phyloP scores from a whole-genome alignment of 2,797 vertebrate species.

The Xenopus petersii region DNA sequence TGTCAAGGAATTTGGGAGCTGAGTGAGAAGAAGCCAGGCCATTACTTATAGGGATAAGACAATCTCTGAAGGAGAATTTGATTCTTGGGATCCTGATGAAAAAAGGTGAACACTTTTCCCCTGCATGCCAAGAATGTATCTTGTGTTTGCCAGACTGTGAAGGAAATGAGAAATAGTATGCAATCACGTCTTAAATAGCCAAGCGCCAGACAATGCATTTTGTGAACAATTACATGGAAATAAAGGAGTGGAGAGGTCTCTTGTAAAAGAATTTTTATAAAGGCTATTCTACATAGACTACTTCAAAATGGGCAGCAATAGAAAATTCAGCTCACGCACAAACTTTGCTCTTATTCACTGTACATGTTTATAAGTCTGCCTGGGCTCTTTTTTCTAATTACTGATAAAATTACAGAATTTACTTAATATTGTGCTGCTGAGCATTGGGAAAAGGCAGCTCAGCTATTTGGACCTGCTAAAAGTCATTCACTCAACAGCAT shows the following conservation, averaged over 20 bases:
- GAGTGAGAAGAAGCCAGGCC: neutral
- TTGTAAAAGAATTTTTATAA: neutral
- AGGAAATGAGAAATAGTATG: neutral
- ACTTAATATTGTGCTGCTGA: neutral
- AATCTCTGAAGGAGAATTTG: constrained; percentile 1
- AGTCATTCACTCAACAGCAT: too few relatives aligned
- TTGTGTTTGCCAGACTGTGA: constrained; percentile 1
- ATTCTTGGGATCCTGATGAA: neutral
- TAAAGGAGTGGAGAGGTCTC: neutral
- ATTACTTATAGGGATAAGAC: constrained; percentile 7
- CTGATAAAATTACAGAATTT: constrained; percentile 28
- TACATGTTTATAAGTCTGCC: constrained; percentile 8
- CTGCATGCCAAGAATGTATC: too few relatives aligned
- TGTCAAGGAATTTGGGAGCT: neutral
- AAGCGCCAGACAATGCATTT: neutral
- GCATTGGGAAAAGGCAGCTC: constrained; percentile 15
- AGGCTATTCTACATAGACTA: neutral
- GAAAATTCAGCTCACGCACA: neutral
- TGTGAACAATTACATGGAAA: too few relatives aligned
- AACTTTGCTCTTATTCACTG: neutral
- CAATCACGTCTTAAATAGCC: neutral
- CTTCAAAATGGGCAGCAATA: neutral
- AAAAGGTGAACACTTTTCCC: neutral
- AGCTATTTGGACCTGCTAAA: constrained; percentile 20
- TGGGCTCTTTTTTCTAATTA: constrained; percentile 4